Conservation (phyloP, 2,888 invertebrate species). For the Xestobium rufovillosum region DNA sequence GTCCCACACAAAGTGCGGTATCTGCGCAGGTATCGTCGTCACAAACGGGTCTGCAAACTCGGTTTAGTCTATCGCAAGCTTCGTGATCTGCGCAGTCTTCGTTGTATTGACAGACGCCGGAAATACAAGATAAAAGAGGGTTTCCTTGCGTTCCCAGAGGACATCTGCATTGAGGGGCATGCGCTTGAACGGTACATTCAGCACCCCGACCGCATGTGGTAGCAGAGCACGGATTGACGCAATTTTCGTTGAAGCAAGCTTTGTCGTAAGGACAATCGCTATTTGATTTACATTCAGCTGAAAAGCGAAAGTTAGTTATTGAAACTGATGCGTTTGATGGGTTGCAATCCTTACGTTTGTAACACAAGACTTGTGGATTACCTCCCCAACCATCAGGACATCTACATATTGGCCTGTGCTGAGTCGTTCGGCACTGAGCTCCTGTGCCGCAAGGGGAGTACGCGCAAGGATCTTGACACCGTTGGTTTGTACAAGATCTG, state of each 20-base stretch:
- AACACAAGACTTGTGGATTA: conserved; percentile 77
- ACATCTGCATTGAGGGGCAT: conserved; percentile 74
- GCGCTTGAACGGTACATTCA: conserved; percentile 65
- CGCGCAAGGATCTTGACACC: conserved; percentile 74
- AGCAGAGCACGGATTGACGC: conserved; percentile 66
- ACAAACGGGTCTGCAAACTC: conserved; percentile 76
- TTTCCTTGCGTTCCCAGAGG: conserved; percentile 81
- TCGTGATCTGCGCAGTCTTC: conserved; percentile 82
- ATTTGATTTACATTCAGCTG: conserved; percentile 75
- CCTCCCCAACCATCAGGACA: conserved; percentile 84
- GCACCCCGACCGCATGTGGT: conserved; percentile 74
- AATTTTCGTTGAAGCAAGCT: conserved; percentile 69
- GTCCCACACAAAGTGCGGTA: conserved; percentile 67
- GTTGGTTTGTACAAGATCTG: conserved; percentile 70
- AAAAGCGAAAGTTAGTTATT: conserved; percentile 20
- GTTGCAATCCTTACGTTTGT: conserved; percentile 82
- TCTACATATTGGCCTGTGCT: conserved; percentile 74
- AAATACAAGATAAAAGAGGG: conserved; percentile 72
- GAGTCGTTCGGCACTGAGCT: conserved; percentile 68
- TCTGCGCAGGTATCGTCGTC: conserved; percentile 74
- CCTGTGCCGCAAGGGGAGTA: conserved; percentile 71
- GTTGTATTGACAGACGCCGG: conserved; percentile 78
- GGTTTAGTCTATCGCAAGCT: conserved; percentile 74
- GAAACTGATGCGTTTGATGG: neutral
- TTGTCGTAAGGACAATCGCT: conserved; percentile 79